Percentiles rank a stretch among this genome's conserved stretches.
phyloP scores from a whole-genome alignment of 1,140 invertebrate species.

The Micrasema minimum region DNA sequence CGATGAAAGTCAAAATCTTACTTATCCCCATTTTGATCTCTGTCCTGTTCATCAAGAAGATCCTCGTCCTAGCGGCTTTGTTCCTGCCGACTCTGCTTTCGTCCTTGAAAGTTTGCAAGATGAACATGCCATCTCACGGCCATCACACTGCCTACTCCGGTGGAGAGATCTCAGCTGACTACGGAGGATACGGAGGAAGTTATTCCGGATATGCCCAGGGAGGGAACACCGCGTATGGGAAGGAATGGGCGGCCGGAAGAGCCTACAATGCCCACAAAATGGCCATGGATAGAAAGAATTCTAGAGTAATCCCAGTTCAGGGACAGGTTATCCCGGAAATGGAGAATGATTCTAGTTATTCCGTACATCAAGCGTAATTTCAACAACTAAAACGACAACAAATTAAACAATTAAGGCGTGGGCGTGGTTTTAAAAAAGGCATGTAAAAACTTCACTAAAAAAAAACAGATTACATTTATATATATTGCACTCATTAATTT shows the following conservation, averaged over 20 bases:
- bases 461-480: too few species aligned
- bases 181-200: conserved; percentile 36
- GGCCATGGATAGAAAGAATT: too few species aligned
- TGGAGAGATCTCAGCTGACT: conserved; percentile 26
- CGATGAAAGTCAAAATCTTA: conserved; percentile 73
- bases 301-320: too few species aligned
- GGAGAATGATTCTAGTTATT: too few species aligned
- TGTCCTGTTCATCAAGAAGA: conserved; percentile 76
- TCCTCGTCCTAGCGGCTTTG: conserved; percentile 71
- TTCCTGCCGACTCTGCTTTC: conserved; percentile 71
- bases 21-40: conserved; percentile 72
- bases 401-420: too few species aligned
- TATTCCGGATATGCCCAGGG: conserved; percentile 25
- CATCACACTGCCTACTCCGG: conserved; percentile 23
- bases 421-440: too few species aligned
- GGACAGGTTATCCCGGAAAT: too few species aligned
- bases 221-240: conserved; percentile 56
- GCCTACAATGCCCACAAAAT: conserved; percentile 55
- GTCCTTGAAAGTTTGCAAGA: conserved; percentile 73
- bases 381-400: too few species aligned
- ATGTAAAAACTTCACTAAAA: too few species aligned
- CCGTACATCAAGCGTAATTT: too few species aligned
- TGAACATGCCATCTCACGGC: conserved; percentile 55
- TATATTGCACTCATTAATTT: too few species aligned
- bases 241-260: conserved; percentile 64